phyloP scores from a whole-genome alignment of 2,888 invertebrate genomes.

The Bruchidius siliquastri region DNA sequence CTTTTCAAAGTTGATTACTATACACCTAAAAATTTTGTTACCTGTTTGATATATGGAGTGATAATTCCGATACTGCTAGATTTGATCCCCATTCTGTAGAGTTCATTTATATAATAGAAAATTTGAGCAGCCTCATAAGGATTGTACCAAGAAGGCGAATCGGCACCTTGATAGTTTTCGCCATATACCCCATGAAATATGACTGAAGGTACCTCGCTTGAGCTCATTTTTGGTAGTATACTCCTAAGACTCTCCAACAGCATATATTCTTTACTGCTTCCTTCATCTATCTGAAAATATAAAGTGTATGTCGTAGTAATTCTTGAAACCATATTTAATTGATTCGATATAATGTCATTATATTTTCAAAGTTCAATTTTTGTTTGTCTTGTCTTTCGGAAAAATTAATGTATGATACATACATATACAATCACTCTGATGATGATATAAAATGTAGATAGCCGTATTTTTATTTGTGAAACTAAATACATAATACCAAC shows the following conservation, averaged over 20 bases:
- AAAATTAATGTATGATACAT: too few relatives aligned
- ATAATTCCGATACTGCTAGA: constrained; percentile 81
- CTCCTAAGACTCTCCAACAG: constrained; percentile 41
- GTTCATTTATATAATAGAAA: constrained; percentile 58
- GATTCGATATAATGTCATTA: too few relatives aligned
- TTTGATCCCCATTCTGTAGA: constrained; percentile 62
- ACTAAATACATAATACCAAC: too few relatives aligned
- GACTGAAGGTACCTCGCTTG: constrained; percentile 52
- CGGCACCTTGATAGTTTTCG: constrained; percentile 63
- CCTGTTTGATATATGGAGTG: constrained; percentile 90
- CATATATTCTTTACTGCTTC: constrained; percentile 46
- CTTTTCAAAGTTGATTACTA: constrained; percentile 6
- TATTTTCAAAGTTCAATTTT: too few relatives aligned
- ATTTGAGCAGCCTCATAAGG: constrained; percentile 71
- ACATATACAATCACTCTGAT: too few relatives aligned
- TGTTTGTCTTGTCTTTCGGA: too few relatives aligned
- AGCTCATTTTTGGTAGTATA: constrained; percentile 39
- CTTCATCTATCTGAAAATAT: constrained; percentile 40
- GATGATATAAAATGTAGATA: too few relatives aligned
- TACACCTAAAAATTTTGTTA: constrained; percentile 40
- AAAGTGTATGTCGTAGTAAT: too few relatives aligned
- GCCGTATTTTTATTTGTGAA: neutral
- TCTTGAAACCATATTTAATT: too few relatives aligned
- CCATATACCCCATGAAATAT: constrained; percentile 71
- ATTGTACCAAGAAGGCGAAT: constrained; percentile 88